A percentile compares a stretch with the other conserved stretches of the same genome.
phyloP scores from a whole-genome alignment of 35 echinoderm and acorn worm genomes.

The Ophioderma brevispina region DNA sequence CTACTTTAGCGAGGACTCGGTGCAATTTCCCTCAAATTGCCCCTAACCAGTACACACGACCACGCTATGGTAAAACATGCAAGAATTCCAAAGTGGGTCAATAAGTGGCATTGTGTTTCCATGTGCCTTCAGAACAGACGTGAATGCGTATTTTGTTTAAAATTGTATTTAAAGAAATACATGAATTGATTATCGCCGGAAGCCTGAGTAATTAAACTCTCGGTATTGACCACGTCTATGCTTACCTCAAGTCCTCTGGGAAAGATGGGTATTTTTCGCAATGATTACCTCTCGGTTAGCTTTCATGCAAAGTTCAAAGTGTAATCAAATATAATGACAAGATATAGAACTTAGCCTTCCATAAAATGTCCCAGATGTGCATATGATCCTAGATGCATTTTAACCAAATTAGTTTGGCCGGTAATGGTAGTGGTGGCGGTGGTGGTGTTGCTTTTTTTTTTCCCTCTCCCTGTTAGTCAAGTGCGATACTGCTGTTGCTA shows the following conservation, averaged over 20 bases:
- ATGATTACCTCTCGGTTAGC: background rate
- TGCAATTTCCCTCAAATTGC: background rate
- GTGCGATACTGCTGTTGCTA: too few species aligned
- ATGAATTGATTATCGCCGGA: conserved; percentile 9
- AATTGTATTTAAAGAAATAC: conserved; percentile 4
- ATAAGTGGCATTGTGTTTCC: background rate
- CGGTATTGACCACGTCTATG: conserved; percentile 1
- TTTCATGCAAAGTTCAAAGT: background rate
- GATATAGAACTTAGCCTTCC: background rate
- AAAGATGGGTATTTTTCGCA: background rate
- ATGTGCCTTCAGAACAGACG: background rate
- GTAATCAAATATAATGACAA: background rate
- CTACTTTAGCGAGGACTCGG: background rate
- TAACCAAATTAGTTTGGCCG: background rate
- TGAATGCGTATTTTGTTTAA: conserved; percentile 7
- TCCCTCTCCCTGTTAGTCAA: too few species aligned
- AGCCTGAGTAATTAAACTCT: background rate
- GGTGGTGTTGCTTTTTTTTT: too few species aligned
- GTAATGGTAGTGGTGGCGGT: too few species aligned
- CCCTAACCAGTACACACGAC: too few species aligned
- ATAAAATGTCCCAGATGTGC: background rate
- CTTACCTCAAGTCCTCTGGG: background rate
- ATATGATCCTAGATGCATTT: background rate
- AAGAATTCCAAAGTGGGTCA: background rate
- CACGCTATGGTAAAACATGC: background rate